Percentiles rank a stretch among this genome's conserved stretches.
Conservation (phyloP, 2,888 invertebrate species). For the Halictus quadricinctus region DNA sequence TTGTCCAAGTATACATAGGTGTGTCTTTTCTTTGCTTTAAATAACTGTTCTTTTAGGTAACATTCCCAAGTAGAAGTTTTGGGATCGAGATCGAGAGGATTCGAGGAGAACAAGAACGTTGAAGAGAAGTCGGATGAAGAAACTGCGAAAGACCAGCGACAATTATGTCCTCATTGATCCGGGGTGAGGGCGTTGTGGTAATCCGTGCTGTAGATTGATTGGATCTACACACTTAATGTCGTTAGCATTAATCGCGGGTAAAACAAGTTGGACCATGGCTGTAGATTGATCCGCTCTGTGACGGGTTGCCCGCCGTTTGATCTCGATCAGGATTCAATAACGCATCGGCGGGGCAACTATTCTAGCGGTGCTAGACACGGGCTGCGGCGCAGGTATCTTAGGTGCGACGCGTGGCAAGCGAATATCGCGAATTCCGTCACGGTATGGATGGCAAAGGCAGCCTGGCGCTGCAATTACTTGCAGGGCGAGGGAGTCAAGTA, state of each 20-base stretch:
- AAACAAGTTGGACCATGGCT: neutral
- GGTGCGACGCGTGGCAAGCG: conserved; percentile 26
- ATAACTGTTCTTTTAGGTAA: neutral
- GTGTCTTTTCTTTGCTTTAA: neutral
- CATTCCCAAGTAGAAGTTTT: neutral
- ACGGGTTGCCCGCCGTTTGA: neutral
- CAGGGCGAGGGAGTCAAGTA: conserved; percentile 76
- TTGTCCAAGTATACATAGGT: neutral
- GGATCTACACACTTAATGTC: neutral
- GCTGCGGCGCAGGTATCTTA: conserved; percentile 25
- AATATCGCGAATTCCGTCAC: conserved; percentile 62
- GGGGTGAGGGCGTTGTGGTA: neutral
- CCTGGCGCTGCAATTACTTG: conserved; percentile 64
- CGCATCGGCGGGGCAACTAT: neutral
- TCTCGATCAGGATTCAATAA: conserved; percentile 17
- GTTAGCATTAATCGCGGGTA: neutral
- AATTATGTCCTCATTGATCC: neutral
- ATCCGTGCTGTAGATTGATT: neutral
- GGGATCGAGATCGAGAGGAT: neutral
- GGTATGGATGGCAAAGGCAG: conserved; percentile 64
- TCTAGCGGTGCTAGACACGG: neutral
- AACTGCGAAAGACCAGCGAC: neutral
- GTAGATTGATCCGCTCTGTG: neutral
- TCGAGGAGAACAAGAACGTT: neutral
- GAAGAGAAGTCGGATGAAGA: neutral